phyloP scores from a whole-genome alignment of 2,797 vertebrate species.

The Arrhamphus sclerolepis region DNA sequence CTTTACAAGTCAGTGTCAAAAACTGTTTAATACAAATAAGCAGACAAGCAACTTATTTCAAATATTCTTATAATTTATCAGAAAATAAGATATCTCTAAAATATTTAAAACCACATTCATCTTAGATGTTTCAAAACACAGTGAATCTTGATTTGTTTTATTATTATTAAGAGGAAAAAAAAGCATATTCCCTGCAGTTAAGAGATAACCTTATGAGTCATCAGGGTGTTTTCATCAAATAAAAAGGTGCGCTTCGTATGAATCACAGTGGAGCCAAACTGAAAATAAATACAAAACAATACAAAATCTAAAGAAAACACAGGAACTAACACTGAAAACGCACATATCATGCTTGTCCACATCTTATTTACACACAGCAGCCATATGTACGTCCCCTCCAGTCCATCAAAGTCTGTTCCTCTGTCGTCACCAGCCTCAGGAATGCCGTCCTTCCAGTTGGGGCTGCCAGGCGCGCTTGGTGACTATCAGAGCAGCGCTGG shows the following conservation, averaged over 20 bases:
- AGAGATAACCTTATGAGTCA: slow-evolving; percentile 4
- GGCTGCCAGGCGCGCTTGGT: slow-evolving; percentile 1
- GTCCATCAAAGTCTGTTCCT: slow-evolving; percentile 10
- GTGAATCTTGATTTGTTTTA: not conserved
- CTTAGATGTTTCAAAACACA: slow-evolving; percentile 3
- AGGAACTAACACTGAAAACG: slow-evolving; percentile 18
- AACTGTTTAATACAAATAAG: not conserved
- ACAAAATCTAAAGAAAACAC: not conserved
- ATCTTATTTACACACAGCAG: not conserved
- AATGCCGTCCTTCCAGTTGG: slow-evolving; percentile 64
- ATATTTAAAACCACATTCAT: slow-evolving; percentile 7
- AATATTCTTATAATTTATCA: slow-evolving; percentile 11
- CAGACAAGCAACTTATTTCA: slow-evolving; percentile 8
- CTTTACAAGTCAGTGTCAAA: slow-evolving; percentile 1
- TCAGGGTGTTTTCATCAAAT: slow-evolving; percentile 16
- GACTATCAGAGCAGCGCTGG: slow-evolving; percentile 10
- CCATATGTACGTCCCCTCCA: not conserved
- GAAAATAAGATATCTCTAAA: slow-evolving; percentile 22
- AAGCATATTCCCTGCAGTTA: not conserved
- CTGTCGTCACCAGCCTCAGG: slow-evolving; percentile 31
- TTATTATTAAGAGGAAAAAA: too few species aligned
- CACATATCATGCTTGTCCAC: not conserved
- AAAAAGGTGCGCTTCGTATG: slow-evolving; percentile 32
- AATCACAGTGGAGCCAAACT: slow-evolving; percentile 25
- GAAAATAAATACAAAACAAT: slow-evolving; percentile 52